Evolutionary conservation across 2,888 invertebrate genomes (phyloP), one percentile per base, ranked within the genome.

Genomic region (Ligdia adustata): DNA sequence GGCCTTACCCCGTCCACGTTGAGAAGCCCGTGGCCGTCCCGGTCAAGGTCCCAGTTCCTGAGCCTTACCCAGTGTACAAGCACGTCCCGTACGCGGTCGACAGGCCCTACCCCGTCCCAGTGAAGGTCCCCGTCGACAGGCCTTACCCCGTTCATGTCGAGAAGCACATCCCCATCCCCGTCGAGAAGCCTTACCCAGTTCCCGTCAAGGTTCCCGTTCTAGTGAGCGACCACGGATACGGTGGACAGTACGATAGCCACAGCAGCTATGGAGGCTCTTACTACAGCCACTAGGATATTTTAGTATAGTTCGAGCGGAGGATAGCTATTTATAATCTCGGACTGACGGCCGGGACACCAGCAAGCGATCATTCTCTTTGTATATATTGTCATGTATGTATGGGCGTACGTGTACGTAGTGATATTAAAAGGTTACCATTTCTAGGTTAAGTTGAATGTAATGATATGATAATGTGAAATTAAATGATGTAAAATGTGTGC

Each of bases 101-200:
- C 64, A 93, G 79, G 77, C 91, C 88, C 29, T 88, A 89, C 63
- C 93, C 94, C 43, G 94, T 94, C 11, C 93, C 93, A 54, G 94
- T 95, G 11, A 92, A 93, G 70, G 93, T 93, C 18, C 93, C 91
- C 53, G 92, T 92, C 29, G 93, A 93, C 72, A 92, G 93, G 78
- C 94, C 94, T 9, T 92, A 92, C 83, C 92, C 92, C 57, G 92
- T 92, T n/a, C 86, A 79, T 42, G 72, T 91, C 1, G 91, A 91
- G 59, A 90, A 70, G 67, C 91, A 79, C 34, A 64, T 83, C 53
- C 88, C 91, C 27, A 76, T 91, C 9, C 57, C 76, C 6, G 87
- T 92, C 2, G 93, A 92, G 75, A 93, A 74, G 77, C 92, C 91
- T 24, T 85, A 86, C 69, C 91, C 92, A 34, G 91, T 92, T 5